Base-by-base conservation (phyloP, 2,797 vertebrate species). In the Holocentrus rufus region DNA sequence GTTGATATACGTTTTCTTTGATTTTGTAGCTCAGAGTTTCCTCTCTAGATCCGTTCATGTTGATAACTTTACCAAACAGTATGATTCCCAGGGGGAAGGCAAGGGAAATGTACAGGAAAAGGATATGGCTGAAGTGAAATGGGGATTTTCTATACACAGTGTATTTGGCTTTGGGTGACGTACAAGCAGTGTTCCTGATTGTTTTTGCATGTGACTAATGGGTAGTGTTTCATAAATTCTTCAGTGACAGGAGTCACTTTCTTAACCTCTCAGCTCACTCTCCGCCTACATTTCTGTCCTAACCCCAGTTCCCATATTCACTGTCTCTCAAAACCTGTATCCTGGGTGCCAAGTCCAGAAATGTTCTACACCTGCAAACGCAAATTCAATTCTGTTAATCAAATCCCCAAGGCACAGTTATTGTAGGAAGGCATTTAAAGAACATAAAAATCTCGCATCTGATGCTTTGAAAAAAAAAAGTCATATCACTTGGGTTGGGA, bases 1-100 rank as follows among this genome's bases (percentile, higher is more conserved):
- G 15, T 18, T 27, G 8, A 6, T 56, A 22, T 63, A 49, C 25
- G 4, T 22, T 60, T 56, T 56, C 20, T 20, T 55, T 64, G 46
- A 4, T 57, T 55, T 63, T 57, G 46, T 14, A 70, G 65, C 22
- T 25, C 22, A n/a, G 23, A 59, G 57, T 59, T 42, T 56, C 65
- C 57, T 42, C 60, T 76, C 4, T 58, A 52, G 49, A 14, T 62
- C 74, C 54, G 18, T 42, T 78, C 23, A 50, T 69, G 74, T 59
- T 88, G 80, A 88, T 91, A 78, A 74, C 82, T 87, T 88, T 79
- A 82, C 79, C 85, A 90, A 90, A 72, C 17, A 1, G 46, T 10
- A 10, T 8, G 65, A 55, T 53, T 84, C 86, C 80, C 79, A 0
- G 1, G 77, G 72, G 83, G 25, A 44, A 9, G 5, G 39, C 53